Evolutionary conservation across 2,113 vertebrate species (phyloP).

Genomic region (Cyanoramphus novaezelandiae): DNA sequence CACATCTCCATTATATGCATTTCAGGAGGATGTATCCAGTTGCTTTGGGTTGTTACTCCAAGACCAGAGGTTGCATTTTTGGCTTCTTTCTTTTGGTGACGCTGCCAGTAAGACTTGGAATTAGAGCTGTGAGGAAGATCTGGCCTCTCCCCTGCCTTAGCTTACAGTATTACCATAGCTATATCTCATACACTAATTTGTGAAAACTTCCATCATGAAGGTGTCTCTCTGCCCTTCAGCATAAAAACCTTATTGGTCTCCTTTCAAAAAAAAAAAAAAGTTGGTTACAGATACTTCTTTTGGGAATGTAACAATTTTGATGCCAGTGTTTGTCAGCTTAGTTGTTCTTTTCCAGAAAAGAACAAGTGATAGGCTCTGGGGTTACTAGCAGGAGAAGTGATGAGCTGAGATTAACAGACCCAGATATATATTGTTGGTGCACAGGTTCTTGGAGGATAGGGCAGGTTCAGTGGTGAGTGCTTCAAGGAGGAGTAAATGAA

Average conservation of each 20-base stretch:
- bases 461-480: background rate
- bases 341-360: background rate
- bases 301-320: background rate
- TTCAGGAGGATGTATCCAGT: background rate
- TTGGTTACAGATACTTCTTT: background rate
- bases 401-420: background rate
- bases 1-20: background rate
- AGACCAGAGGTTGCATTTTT: background rate
- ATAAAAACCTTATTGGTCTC: background rate
- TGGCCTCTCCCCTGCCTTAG: background rate
- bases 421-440: background rate
- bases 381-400: background rate
- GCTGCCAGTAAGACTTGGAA: background rate
- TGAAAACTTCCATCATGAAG: background rate
- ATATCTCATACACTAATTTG: background rate
- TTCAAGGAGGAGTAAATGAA: background rate
- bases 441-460: background rate
- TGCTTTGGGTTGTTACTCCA: background rate
- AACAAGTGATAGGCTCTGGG: background rate
- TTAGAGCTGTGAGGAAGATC: background rate
- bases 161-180: background rate
- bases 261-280: background rate
- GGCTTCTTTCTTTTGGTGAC: background rate
- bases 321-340: background rate
- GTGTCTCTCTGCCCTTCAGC: background rate